Percentiles rank a stretch among this genome's conserved stretches.
These are phyloP conservation scores for Natator depressus DNA, from an alignment of 2,113 vertebrate genomes.

Conservation along the genomic window DNA sequence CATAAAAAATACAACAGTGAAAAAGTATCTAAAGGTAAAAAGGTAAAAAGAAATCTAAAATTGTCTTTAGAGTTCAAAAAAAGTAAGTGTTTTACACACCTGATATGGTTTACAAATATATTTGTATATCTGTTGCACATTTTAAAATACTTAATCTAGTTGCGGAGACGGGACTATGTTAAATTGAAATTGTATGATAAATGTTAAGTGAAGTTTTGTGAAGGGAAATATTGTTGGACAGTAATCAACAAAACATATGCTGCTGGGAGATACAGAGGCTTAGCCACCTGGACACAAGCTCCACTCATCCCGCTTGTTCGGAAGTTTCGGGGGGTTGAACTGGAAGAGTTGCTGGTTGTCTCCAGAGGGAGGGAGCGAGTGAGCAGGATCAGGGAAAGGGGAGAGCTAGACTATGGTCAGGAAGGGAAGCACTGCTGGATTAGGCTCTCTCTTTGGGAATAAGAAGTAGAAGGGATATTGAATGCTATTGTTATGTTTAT, in stretches of 20 bases:
- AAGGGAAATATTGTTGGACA: neutral
- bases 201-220: neutral
- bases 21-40: neutral
- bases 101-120: neutral
- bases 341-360: neutral
- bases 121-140: neutral
- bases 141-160: neutral
- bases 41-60: neutral
- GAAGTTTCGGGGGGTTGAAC: neutral
- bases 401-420: neutral
- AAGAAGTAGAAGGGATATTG: neutral
- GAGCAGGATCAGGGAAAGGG: neutral
- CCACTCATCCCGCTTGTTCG: neutral
- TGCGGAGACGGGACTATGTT: neutral
- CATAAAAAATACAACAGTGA: neutral
- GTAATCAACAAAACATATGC: neutral
- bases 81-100: neutral
- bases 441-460: neutral
- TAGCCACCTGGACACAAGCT: neutral
- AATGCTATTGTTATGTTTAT: neutral
- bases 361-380: neutral
- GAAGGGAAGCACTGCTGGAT: neutral
- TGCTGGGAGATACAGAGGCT: neutral
- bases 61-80: accelerated
- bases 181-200: neutral